These are phyloP conservation scores for Daktulosphaira vitifoliae DNA, from an alignment of 1,140 invertebrate genomes.

Conservation along the genomic window DNA sequence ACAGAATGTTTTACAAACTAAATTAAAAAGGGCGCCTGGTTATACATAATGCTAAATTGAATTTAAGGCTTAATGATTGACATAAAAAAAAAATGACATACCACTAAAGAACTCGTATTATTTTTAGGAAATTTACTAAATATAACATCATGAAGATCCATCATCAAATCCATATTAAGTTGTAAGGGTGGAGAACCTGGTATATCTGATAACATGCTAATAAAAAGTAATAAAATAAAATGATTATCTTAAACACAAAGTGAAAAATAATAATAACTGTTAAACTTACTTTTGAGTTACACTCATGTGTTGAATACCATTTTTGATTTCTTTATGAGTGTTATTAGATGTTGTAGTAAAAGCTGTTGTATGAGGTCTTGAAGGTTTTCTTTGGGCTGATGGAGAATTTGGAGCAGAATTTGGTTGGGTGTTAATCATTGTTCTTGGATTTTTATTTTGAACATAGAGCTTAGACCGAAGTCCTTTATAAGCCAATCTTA, in stretches of 20 bases:
- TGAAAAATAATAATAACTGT: background rate
- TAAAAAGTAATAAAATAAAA: background rate
- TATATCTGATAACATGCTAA: background rate
- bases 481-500: slow-evolving; percentile 65
- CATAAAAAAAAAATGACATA: too few relatives aligned
- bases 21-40: too few relatives aligned
- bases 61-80: too few relatives aligned
- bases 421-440: slow-evolving; percentile 44
- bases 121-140: slow-evolving; percentile 40
- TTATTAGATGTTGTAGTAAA: slow-evolving; percentile 28
- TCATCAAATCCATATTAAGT: slow-evolving; percentile 56
- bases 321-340: slow-evolving; percentile 22
- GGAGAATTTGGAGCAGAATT: slow-evolving; percentile 60
- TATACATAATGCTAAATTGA: too few relatives aligned
- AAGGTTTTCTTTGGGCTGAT: slow-evolving; percentile 41
- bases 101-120: slow-evolving; percentile 46
- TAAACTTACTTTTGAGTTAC: slow-evolving; percentile 1
- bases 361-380: slow-evolving; percentile 27
- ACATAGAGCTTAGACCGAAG: slow-evolving; percentile 56
- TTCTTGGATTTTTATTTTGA: slow-evolving; percentile 36
- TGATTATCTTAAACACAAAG: too few relatives aligned
- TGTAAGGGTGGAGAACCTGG: slow-evolving; percentile 16
- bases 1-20: too few relatives aligned
- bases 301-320: background rate
- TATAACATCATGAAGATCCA: slow-evolving; percentile 56